phyloP scores from a whole-genome alignment of 64 coral and sea anemone genomes.

The Hydrozoanthus tunicans region DNA sequence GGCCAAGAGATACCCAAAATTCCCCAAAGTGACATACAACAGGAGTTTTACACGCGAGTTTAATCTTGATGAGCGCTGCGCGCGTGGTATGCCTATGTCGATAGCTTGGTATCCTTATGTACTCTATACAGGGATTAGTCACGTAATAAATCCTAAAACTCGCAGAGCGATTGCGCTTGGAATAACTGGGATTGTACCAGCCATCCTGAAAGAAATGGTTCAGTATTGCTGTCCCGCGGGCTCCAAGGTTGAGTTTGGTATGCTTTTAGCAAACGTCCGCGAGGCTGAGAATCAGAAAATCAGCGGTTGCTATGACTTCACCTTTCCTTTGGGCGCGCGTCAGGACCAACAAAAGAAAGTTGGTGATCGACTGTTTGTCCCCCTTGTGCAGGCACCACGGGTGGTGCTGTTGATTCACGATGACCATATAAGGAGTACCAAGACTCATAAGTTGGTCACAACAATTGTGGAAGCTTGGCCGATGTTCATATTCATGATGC shows the following conservation, averaged over 20 bases:
- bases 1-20: not conserved
- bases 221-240: slow-evolving; percentile 47
- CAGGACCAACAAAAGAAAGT: not conserved
- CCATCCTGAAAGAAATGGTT: slow-evolving; percentile 50
- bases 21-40: slow-evolving; percentile 22
- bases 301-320: slow-evolving; percentile 53
- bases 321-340: slow-evolving; percentile 32
- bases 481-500: slow-evolving; percentile 28
- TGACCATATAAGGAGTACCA: not conserved
- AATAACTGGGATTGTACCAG: slow-evolving; percentile 34
- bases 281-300: slow-evolving; percentile 47
- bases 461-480: slow-evolving; percentile 46
- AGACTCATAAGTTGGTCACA: slow-evolving; percentile 21
- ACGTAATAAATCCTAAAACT: not conserved
- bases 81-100: slow-evolving; percentile 66
- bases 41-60: slow-evolving; percentile 26
- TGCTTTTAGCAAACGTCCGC: slow-evolving; percentile 43
- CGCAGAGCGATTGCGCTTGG: not conserved
- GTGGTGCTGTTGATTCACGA: slow-evolving; percentile 44
- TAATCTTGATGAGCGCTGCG: slow-evolving; percentile 75
- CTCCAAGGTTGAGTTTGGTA: slow-evolving; percentile 35
- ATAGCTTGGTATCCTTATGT: slow-evolving; percentile 80
- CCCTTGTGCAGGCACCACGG: slow-evolving; percentile 41
- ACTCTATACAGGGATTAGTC: slow-evolving; percentile 53
- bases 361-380: slow-evolving; percentile 14